Evolutionary conservation across 2,113 vertebrate genomes (phyloP).

Genomic region (Cinclus mexicanus): DNA sequence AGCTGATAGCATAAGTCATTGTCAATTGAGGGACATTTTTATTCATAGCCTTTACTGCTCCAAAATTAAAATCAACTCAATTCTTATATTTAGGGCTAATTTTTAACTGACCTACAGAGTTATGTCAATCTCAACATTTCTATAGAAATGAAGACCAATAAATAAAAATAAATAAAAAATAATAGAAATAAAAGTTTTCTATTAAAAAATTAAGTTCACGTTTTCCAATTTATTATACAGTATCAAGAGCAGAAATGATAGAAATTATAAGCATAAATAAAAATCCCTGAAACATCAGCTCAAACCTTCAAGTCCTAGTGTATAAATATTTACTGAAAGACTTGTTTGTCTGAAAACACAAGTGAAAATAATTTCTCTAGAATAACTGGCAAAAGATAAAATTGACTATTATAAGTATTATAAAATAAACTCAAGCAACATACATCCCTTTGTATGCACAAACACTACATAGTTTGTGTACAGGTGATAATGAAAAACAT

Average conservation of each 20-base stretch:
- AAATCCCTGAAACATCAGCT: background rate
- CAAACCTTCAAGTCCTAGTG: background rate
- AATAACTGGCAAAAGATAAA: background rate
- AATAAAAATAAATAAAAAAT: too few species aligned
- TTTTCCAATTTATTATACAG: background rate
- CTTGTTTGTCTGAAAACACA: background rate
- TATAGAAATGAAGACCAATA: background rate
- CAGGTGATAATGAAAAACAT: background rate
- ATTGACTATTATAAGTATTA: background rate
- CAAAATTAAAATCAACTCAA: background rate
- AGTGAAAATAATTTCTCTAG: background rate
- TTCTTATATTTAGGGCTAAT: background rate
- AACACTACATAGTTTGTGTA: background rate
- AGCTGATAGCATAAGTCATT: background rate
- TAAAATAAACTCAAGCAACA: background rate
- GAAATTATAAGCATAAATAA: background rate
- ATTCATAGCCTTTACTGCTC: background rate
- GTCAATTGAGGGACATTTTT: background rate
- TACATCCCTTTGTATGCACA: background rate
- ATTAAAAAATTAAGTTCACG: background rate
- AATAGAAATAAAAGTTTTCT: background rate
- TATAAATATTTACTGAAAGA: background rate
- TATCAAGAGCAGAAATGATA: fast-evolving
- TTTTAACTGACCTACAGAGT: background rate
- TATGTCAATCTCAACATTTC: background rate